Evolutionary conservation across 2,113 vertebrate genomes (phyloP), one percentile per base, ranked within the genome.

Genomic region (Phainopepla nitens): DNA sequence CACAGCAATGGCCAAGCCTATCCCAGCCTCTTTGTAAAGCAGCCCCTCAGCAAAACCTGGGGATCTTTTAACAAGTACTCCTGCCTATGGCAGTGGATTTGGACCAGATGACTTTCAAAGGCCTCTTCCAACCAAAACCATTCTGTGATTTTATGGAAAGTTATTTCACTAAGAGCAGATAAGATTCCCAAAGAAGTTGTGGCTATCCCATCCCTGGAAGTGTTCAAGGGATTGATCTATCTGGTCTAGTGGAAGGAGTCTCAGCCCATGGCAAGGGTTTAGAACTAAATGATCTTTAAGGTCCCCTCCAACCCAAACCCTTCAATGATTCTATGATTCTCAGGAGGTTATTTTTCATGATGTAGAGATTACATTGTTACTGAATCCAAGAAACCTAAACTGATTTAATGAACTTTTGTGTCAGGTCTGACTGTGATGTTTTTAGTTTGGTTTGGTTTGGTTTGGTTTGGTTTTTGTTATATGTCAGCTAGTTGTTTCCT

Each of bases 371-470:
- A 65, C 29, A 70, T 92, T 89, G 51, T 85, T 92, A 62, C 42
- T 83, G 36, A 86, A 66, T 92, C 47, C 53, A 79, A 51, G 69
- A 94, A 90, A 92, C 15, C 4, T 36, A 54, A 70, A 64, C 31
- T 69, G 70, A 89, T 93, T 85, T 87, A 89, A 31, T 47, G 68
- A 87, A 44, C 47, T 82, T 96, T 91, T 72, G 42, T 94, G 73
- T 78, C 72, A 87, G 27, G 31, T 81, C 75, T 51, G 53, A 49
- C 42, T 91, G 27, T 80, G 64, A 45, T 41, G 22, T 21, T 69
- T 35, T 44, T 47, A n/a, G n/a, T n/a, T n/a, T n/a, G n/a, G n/a
- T n/a, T n/a, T n/a, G n/a, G 39, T 39, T 39, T 39, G 9, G 39
- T 39, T 39, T 39, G 9, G 39, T 39, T 39, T 39, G 9, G 39